Conservation (phyloP, 2,888 invertebrate species). For the Ennomos quercinarius region DNA sequence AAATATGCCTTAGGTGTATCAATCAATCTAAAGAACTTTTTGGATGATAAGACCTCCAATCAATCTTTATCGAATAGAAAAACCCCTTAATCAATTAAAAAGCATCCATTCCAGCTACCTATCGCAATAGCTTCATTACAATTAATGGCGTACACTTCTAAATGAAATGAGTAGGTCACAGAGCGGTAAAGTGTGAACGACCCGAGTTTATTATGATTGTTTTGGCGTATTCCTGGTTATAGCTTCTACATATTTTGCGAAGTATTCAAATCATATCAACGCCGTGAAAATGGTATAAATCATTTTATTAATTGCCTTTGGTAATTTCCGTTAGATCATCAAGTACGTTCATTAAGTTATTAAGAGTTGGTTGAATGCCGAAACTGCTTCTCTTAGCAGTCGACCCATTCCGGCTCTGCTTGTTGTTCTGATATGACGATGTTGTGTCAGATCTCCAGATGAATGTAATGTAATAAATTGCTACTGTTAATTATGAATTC, state of each 20-base stretch:
- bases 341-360: neutral
- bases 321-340: neutral
- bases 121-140: slow-evolving; percentile 9
- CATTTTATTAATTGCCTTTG: neutral
- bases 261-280: slow-evolving; percentile 5
- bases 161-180: slow-evolving; percentile 13
- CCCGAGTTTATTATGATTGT: slow-evolving; percentile 48
- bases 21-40: too few species aligned
- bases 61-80: too few species aligned
- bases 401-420: too few species aligned
- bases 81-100: too few species aligned
- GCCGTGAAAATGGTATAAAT: neutral
- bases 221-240: slow-evolving; percentile 40
- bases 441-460: neutral
- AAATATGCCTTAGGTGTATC: too few species aligned
- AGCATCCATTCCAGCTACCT: neutral
- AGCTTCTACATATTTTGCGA: slow-evolving; percentile 9
- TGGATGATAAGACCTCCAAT: too few species aligned
- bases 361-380: too few species aligned
- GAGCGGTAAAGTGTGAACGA: slow-evolving; percentile 40
- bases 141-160: slow-evolving; percentile 2
- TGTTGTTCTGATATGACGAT: too few species aligned
- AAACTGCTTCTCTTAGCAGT: too few species aligned
- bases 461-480: neutral
- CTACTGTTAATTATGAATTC: slow-evolving; percentile 18